Conservation (phyloP, 2,797 vertebrate species). For the Parotocinclus haroldoi region DNA sequence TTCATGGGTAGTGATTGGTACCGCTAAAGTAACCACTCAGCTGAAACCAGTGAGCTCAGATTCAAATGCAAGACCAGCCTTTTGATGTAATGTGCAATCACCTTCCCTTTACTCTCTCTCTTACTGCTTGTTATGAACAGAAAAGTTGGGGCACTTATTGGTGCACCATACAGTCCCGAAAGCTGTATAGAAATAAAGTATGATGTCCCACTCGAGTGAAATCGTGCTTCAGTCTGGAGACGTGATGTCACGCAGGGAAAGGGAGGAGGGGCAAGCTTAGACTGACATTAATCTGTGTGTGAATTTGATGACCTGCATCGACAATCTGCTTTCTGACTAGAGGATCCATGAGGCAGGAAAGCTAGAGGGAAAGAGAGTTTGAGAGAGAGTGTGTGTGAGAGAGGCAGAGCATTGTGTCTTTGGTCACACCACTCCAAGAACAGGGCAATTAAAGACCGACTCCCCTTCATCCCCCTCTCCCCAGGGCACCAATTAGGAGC, state of each 20-base stretch:
- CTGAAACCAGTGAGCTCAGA: no score
- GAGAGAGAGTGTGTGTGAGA: constrained; percentile 14
- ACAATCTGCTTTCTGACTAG: constrained; percentile 26
- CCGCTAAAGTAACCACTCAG: no score
- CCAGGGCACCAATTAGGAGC: constrained; percentile 56
- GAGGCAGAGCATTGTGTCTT: constrained; percentile 42
- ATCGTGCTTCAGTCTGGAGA: constrained; percentile 30
- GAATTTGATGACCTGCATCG: constrained; percentile 41
- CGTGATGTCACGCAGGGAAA: constrained; percentile 40
- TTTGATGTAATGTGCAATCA: constrained; percentile 32
- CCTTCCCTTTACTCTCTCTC: constrained; percentile 1
- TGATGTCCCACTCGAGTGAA: constrained; percentile 15
- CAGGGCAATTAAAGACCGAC: constrained; percentile 53
- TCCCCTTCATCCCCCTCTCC: constrained; percentile 50
- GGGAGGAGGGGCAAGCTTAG: constrained; percentile 36
- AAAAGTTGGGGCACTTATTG: constrained; percentile 1
- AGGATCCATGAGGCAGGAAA: constrained; percentile 35
- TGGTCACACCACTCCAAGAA: constrained; percentile 51
- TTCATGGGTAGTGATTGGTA: no score
- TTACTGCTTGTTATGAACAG: neutral
- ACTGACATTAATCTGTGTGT: constrained; percentile 49
- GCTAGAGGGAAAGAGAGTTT: constrained; percentile 9
- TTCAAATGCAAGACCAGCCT: no score
- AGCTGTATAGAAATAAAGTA: constrained; percentile 19
- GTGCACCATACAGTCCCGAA: neutral